Conservation (phyloP, 2,888 invertebrate species). For the Deilephila elpenor region DNA sequence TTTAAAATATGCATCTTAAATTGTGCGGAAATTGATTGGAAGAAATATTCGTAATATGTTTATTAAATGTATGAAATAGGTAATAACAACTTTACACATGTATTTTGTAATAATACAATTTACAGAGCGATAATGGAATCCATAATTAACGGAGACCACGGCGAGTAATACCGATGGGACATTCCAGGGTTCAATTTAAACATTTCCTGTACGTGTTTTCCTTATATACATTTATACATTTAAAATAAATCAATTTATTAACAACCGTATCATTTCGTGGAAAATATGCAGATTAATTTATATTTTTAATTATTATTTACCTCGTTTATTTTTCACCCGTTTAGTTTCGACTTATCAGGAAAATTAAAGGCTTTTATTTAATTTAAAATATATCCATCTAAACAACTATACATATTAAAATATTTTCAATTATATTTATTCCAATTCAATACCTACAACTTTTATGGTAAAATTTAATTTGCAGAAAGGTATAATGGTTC, state of each 20-base stretch:
- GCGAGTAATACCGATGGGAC: not conserved
- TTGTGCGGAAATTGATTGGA: no score
- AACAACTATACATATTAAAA: no score
- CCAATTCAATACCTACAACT: no score
- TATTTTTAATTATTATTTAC: constrained; percentile 2
- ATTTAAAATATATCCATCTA: not conserved
- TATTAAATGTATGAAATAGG: not conserved
- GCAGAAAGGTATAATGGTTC: not conserved
- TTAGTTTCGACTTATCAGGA: not conserved
- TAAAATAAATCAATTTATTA: not conserved
- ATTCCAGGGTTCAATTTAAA: constrained; percentile 9
- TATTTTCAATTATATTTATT: no score
- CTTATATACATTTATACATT: not conserved
- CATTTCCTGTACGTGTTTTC: constrained; percentile 5
- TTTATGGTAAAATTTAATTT: no score
- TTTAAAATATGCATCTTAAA: no score
- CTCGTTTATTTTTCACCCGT: not conserved
- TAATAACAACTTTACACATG: not conserved
- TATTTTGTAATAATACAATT: not conserved
- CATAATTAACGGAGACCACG: constrained; percentile 2
- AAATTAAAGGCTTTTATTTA: not conserved
- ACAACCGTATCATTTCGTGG: not conserved
- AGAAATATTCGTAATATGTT: no score
- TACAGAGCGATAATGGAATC: not conserved
- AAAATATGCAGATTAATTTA: not conserved